phyloP scores from a whole-genome alignment of 2,888 invertebrate species.

The Caenorhabditis sp. region DNA sequence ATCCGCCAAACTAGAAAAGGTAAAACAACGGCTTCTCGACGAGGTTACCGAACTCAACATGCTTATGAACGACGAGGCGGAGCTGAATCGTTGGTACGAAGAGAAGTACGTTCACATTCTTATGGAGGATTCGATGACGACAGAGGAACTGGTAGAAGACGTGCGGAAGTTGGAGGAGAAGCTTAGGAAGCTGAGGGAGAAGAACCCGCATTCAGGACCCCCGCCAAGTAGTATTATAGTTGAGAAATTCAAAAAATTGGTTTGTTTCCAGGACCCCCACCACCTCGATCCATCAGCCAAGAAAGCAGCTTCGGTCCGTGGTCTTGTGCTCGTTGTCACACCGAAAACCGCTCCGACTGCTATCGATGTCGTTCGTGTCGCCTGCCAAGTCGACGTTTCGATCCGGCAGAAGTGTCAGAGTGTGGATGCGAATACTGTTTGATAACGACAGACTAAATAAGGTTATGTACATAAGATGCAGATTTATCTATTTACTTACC shows the following conservation, averaged over 20 bases:
- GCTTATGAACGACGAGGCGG: slow-evolving; percentile 22
- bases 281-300: slow-evolving; percentile 48
- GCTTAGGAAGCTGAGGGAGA: slow-evolving; percentile 27
- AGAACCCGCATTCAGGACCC: slow-evolving; percentile 30
- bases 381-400: slow-evolving; percentile 58
- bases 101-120: slow-evolving; percentile 22
- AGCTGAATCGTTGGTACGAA: slow-evolving; percentile 29
- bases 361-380: slow-evolving; percentile 56
- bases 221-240: slow-evolving; percentile 53
- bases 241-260: background rate
- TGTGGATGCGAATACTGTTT: slow-evolving; percentile 60
- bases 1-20: slow-evolving; percentile 27
- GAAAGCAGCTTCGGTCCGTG: slow-evolving; percentile 38
- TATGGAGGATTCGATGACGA: slow-evolving; percentile 22
- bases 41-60: slow-evolving; percentile 25
- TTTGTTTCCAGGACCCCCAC: slow-evolving; percentile 54
- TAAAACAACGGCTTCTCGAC: slow-evolving; percentile 23
- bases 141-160: slow-evolving; percentile 30
- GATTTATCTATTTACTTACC: background rate
- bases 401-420: slow-evolving; percentile 49
- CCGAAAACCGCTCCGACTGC: background rate
- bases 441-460: slow-evolving; percentile 1
- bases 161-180: slow-evolving; percentile 32
- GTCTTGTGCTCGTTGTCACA: slow-evolving; percentile 51
- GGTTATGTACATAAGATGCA: slow-evolving; percentile 25